Evolutionary conservation across 2,113 vertebrate species (phyloP).

Genomic region (Miniopterus natalensis): DNA sequence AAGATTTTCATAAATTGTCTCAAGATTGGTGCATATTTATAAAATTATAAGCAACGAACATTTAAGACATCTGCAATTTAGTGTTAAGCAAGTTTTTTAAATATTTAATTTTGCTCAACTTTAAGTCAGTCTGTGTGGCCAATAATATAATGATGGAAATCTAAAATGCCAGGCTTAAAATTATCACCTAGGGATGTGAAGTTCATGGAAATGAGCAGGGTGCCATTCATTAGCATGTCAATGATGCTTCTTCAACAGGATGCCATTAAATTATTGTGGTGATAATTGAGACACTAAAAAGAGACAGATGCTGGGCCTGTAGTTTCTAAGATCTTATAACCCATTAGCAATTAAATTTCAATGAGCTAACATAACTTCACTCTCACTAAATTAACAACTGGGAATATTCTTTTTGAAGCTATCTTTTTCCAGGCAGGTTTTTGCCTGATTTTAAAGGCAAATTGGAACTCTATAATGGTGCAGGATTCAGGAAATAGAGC

Average conservation of each 20-base stretch:
- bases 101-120: slow-evolving; percentile 19
- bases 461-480: not conserved
- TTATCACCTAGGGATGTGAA: slow-evolving; percentile 83
- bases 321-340: slow-evolving; percentile 85
- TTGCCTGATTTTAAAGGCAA: slow-evolving; percentile 69
- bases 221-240: slow-evolving; percentile 88
- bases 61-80: slow-evolving; percentile 79
- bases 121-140: slow-evolving; percentile 30
- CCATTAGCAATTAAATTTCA: slow-evolving; percentile 88
- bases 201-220: slow-evolving; percentile 79
- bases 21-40: slow-evolving; percentile 75
- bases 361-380: slow-evolving; percentile 84
- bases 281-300: slow-evolving; percentile 88
- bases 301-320: slow-evolving; percentile 86
- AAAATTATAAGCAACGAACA: slow-evolving; percentile 77
- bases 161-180: slow-evolving; percentile 82
- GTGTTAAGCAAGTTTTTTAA: slow-evolving; percentile 58
- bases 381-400: slow-evolving; percentile 84
- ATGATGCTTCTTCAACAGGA: slow-evolving; percentile 79
- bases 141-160: slow-evolving; percentile 75
- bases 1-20: slow-evolving; percentile 67
- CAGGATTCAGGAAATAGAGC: not conserved
- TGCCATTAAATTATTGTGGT: slow-evolving; percentile 87
- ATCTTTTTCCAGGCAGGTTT: not conserved
- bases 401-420: slow-evolving; percentile 77